Base-by-base conservation (phyloP, 2,888 invertebrate species). In the Apamea anceps region DNA sequence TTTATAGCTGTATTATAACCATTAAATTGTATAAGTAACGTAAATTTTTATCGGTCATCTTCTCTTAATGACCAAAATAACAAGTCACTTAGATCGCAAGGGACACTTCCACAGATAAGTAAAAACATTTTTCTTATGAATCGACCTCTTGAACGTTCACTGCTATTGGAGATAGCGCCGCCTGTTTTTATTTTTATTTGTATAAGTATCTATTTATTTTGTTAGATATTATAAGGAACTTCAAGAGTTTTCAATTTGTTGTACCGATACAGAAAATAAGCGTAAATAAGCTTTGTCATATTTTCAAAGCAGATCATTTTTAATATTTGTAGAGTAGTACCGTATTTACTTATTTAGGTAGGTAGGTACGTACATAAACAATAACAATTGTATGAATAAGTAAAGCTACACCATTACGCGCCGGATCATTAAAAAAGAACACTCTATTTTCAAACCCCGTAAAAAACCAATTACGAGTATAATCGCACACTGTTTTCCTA, bases 41-140 rank as follows among this genome's bases (percentile, higher is more conserved):
- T n/a, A 51, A 77, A 32, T 21, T 81, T 81, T 81, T 75, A 81
- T 81, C 75, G 71, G 63, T 66, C 77, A 67, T 80, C 57, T 75
- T 72, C 72, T 65, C 76, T 84, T 86, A 85, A 87, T 76, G 82
- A 78, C 78, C 70, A 77, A 71, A 87, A 85, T 80, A 87, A 81
- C 87, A 81, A 79, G 68, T 81, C 67, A 54, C 73, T 80, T 80
- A 77, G 75, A 82, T 80, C 60, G 74, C 75, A 48, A 78, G 51
- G 66, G 75, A 77, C 78, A 72, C 66, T 84, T 68, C 75, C 67
- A 79, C 60, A 77, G 82, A 87, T 86, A 85, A 85, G 72, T 76
- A 62, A 84, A 79, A 77, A 71, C 71, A 78, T 76, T 87, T 83
- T 87, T 80, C 79, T 84, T 68, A 76, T 72, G 79, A 86, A 80